These are phyloP conservation scores for Mayetiola destructor DNA, from an alignment of 2,888 invertebrate genomes.

Conservation along the genomic window DNA sequence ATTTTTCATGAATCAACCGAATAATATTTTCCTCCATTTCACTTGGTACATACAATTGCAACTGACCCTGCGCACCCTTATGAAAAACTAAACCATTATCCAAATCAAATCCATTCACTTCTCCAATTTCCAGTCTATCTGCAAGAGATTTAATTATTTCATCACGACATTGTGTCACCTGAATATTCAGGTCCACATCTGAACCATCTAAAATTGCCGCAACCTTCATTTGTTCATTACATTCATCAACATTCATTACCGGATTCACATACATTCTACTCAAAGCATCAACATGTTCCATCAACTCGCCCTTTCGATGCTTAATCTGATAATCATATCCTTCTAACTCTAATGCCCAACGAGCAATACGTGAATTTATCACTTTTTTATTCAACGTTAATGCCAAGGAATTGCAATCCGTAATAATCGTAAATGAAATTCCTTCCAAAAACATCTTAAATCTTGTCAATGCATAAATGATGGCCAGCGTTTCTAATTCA, in stretches of 20 bases:
- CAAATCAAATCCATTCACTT: not conserved
- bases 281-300: constrained; percentile 7
- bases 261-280: not conserved
- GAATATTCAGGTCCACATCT: not conserved
- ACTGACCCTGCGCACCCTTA: too few species aligned
- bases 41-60: not conserved
- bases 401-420: not conserved
- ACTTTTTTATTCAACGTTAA: not conserved
- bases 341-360: not conserved
- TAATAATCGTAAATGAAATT: constrained; percentile 13
- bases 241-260: not conserved
- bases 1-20: not conserved
- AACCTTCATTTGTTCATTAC: not conserved
- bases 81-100: constrained; percentile 2
- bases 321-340: not conserved
- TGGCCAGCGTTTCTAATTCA: constrained; percentile 24
- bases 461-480: constrained; percentile 22
- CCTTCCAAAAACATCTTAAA: constrained; percentile 21
- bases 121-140: not conserved
- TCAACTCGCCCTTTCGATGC: not conserved
- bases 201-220: not conserved
- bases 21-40: not conserved
- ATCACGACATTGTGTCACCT: not conserved
- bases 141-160: not conserved
- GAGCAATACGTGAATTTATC: not conserved